Evolutionary conservation across 2,113 vertebrate species (phyloP).

Genomic region (Perca fluviatilis): DNA sequence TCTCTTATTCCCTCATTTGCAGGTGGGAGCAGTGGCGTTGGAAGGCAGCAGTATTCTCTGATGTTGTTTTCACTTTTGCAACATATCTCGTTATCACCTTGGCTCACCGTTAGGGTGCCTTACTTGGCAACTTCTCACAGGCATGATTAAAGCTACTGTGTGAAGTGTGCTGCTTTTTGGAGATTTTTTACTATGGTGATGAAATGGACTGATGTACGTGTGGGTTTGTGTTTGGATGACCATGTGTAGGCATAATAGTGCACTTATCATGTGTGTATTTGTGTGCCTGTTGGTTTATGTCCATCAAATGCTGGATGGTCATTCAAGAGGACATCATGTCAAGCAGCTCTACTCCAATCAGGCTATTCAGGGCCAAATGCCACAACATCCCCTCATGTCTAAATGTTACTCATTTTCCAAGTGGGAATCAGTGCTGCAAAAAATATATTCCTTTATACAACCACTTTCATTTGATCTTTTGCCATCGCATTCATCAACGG

Average conservation of each 20-base stretch:
- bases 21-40: constrained; percentile 31
- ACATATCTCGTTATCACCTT: constrained; percentile 50
- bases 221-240: neutral
- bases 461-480: neutral
- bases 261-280: neutral
- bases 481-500: constrained; percentile 1
- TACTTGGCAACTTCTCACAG: constrained; percentile 33
- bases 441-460: neutral
- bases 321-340: neutral
- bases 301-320: neutral
- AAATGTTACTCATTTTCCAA: neutral
- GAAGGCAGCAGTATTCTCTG: constrained; percentile 33
- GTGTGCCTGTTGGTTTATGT: neutral
- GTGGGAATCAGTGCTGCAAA: neutral
- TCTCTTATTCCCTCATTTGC: constrained; percentile 53
- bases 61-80: constrained; percentile 50
- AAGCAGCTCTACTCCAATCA: neutral
- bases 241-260: neutral
- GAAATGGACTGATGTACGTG: neutral
- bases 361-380: neutral
- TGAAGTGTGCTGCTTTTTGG: constrained; percentile 4
- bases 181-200: constrained; percentile 24
- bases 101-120: constrained; percentile 14
- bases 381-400: neutral
- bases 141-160: constrained; percentile 34